Conservation (phyloP, 2,797 vertebrate genomes). For the Hylomyscus alleni region DNA sequence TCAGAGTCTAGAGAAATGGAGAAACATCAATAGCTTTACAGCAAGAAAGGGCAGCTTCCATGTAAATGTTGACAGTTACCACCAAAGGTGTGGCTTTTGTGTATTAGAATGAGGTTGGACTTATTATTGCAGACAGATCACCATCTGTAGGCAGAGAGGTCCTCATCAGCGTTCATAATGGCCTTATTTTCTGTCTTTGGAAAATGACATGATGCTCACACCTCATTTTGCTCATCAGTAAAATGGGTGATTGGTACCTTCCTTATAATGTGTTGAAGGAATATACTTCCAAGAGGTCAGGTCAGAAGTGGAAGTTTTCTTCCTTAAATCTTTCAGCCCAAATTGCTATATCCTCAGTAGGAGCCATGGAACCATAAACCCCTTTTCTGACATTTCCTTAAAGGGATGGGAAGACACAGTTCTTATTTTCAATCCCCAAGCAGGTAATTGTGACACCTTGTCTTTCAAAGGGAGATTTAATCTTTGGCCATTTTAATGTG, state of each 20-base stretch:
- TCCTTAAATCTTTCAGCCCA: conserved; percentile 2
- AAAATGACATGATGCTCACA: conserved; percentile 14
- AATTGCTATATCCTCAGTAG: background rate
- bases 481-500: background rate
- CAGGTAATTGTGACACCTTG: background rate
- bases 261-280: conserved; percentile 1
- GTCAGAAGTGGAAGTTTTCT: background rate
- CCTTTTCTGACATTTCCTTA: conserved; percentile 4
- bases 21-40: conserved; percentile 30
- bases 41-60: background rate
- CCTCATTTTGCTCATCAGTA: conserved; percentile 31
- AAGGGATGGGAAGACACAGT: background rate
- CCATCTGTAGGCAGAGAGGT: background rate
- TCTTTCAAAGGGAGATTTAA: conserved; percentile 8
- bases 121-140: background rate
- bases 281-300: background rate
- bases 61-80: background rate
- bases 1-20: background rate
- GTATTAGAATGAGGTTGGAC: conserved; percentile 18
- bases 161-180: background rate
- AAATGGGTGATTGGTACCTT: background rate
- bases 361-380: background rate
- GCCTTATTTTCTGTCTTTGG: conserved; percentile 1
- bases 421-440: conserved; percentile 6
- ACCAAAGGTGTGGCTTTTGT: background rate